Evolutionary conservation across 1,140 invertebrate genomes (phyloP).

Genomic region (Lasaia peninsularis): DNA sequence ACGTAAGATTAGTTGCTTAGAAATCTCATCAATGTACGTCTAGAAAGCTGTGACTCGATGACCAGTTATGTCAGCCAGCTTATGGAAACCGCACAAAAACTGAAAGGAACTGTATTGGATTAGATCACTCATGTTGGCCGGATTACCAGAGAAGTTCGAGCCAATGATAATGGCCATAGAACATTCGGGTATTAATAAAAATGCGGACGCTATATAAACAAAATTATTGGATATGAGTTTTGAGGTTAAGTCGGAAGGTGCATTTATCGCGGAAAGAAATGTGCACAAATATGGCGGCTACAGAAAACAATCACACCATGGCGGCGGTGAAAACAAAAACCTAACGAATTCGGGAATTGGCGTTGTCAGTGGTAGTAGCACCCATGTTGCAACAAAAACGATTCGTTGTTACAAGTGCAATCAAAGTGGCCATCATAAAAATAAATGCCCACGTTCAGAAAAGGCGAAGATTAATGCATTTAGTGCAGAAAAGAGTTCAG

Average conservation of each 20-base stretch:
- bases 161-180: constrained; percentile 29
- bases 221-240: constrained; percentile 24
- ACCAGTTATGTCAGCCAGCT: constrained; percentile 22
- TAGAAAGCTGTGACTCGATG: constrained; percentile 17
- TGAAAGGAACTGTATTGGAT: constrained; percentile 23
- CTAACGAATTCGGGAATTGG: background rate
- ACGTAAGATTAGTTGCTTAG: constrained; percentile 14
- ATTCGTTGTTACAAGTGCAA: constrained; percentile 30
- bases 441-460: constrained; percentile 18
- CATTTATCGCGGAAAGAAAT: constrained; percentile 14
- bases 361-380: background rate
- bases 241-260: constrained; percentile 20
- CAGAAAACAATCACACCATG: background rate
- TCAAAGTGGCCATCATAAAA: constrained; percentile 28
- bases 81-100: constrained; percentile 20
- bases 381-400: constrained; percentile 2
- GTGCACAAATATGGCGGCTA: background rate
- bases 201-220: constrained; percentile 22
- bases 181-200: constrained; percentile 21
- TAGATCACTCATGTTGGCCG: constrained; percentile 20
- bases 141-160: constrained; percentile 12
- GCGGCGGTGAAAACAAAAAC: background rate
- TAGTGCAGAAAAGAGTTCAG: constrained; percentile 28
- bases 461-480: constrained; percentile 33
- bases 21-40: constrained; percentile 12